Percentiles rank a stretch among this genome's conserved stretches.
Conservation (phyloP, 2,888 invertebrate genomes). For the Andrena trimmerana region DNA sequence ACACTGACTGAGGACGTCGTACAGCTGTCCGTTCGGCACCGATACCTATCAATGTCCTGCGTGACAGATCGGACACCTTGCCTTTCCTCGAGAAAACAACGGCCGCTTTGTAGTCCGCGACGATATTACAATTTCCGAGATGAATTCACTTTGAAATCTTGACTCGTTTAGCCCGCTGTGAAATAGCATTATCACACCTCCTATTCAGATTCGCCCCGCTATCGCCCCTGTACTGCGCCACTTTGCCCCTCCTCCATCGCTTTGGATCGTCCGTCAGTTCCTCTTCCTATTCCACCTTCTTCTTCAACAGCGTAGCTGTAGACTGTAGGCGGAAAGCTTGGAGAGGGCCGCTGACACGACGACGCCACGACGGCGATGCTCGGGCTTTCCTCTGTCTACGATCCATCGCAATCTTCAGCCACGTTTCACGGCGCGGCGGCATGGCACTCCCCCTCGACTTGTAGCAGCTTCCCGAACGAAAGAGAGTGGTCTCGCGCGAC, state of each 20-base stretch:
- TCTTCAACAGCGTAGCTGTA: too few species aligned
- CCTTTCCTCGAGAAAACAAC: too few species aligned
- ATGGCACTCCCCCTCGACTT: constrained; percentile 15
- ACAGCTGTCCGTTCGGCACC: background rate
- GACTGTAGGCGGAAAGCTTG: background rate
- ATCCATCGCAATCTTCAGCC: constrained; percentile 37
- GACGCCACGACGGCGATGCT: background rate
- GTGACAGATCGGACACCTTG: too few species aligned
- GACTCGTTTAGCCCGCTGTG: constrained; percentile 79
- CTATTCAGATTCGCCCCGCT: background rate
- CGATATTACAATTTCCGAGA: constrained; percentile 71
- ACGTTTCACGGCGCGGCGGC: constrained; percentile 15
- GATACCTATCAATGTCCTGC: background rate
- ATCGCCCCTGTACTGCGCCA: constrained; percentile 20
- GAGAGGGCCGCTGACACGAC: background rate
- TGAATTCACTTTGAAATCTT: constrained; percentile 61
- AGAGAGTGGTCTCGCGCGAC: constrained; percentile 22
- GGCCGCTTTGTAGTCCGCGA: constrained; percentile 68
- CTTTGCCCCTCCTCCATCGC: constrained; percentile 10
- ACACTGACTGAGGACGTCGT: too few species aligned
- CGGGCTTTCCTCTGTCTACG: constrained; percentile 19
- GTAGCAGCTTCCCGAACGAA: constrained; percentile 8
- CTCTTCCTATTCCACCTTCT: constrained; percentile 30
- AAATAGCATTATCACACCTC: constrained; percentile 75
- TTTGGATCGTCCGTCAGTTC: background rate